Evolutionary conservation across 1,140 invertebrate genomes (phyloP).

Genomic region (Brachystomella parvula): DNA sequence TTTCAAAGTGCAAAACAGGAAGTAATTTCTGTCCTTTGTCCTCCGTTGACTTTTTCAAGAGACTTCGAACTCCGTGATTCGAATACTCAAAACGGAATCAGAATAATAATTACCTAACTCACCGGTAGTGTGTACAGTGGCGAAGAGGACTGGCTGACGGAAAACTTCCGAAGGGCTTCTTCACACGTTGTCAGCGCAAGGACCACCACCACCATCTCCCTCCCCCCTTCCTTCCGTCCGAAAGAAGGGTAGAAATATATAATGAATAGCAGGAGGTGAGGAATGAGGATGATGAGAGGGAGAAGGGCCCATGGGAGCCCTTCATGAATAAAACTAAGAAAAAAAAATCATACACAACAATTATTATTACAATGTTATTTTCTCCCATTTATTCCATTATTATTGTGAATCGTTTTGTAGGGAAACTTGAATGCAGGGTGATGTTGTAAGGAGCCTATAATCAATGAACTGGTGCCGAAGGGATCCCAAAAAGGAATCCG

Average conservation of each 20-base stretch:
- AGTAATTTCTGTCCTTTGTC: constrained; percentile 4
- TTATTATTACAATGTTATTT: constrained; percentile 12
- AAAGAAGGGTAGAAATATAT: background rate
- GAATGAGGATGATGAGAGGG: too few species aligned
- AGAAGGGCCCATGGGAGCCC: background rate
- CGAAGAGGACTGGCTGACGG: background rate
- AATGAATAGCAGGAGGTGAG: constrained; percentile 6
- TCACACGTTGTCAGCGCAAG: background rate
- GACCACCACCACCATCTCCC: background rate
- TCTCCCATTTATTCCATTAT: constrained; percentile 4
- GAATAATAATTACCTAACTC: background rate
- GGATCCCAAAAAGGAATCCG: too few species aligned
- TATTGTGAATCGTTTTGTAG: background rate
- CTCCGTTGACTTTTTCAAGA: constrained; percentile 2
- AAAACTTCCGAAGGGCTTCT: background rate
- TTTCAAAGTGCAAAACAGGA: background rate
- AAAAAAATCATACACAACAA: constrained; percentile 2
- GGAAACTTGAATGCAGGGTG: background rate
- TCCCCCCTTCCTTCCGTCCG: too few species aligned
- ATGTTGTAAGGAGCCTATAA: too few species aligned
- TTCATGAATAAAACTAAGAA: background rate
- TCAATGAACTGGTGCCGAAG: too few species aligned
- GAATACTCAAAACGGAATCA: constrained; percentile 2
- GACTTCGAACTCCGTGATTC: background rate
- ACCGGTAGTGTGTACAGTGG: too few species aligned